These are phyloP conservation scores for Nymphalis c-album DNA, from an alignment of 2,888 invertebrate genomes.

Conservation along the genomic window DNA sequence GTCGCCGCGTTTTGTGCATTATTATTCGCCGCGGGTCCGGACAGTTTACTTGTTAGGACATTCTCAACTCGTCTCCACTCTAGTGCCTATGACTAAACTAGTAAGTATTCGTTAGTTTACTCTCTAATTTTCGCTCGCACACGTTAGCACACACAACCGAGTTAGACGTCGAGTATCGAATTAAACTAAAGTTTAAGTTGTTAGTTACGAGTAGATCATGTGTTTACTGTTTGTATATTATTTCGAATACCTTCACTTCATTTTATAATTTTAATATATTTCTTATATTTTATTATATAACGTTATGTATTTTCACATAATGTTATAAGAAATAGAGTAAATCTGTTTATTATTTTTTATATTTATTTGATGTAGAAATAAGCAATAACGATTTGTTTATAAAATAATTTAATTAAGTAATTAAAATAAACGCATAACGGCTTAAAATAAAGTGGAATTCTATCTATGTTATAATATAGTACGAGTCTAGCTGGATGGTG, in stretches of 20 bases:
- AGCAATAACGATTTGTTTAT: too few species aligned
- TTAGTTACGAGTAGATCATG: slow-evolving; percentile 4
- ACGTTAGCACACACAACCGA: slow-evolving; percentile 41
- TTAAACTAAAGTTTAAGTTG: slow-evolving; percentile 32
- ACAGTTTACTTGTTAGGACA: slow-evolving; percentile 63
- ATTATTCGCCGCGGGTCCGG: slow-evolving; percentile 49
- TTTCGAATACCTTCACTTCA: too few species aligned
- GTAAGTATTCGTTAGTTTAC: slow-evolving; percentile 58
- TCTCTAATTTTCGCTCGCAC: slow-evolving; percentile 63
- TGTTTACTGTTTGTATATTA: too few species aligned
- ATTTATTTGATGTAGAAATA: too few species aligned
- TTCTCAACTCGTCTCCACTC: slow-evolving; percentile 41
- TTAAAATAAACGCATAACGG: slow-evolving; percentile 12
- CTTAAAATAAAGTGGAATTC: slow-evolving; percentile 9
- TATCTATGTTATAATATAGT: slow-evolving; percentile 35
- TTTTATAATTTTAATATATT: too few species aligned
- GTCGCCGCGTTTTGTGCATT: slow-evolving; percentile 45
- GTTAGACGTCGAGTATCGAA: slow-evolving; percentile 32
- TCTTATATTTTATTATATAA: too few species aligned
- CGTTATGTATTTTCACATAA: too few species aligned
- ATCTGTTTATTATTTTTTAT: too few species aligned
- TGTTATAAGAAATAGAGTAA: too few species aligned
- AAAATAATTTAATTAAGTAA: not conserved
- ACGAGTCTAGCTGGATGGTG: slow-evolving; percentile 50
- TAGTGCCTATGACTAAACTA: slow-evolving; percentile 55